Evolutionary conservation across 2,797 vertebrate species (phyloP).

Genomic region (Syngnathus acus): DNA sequence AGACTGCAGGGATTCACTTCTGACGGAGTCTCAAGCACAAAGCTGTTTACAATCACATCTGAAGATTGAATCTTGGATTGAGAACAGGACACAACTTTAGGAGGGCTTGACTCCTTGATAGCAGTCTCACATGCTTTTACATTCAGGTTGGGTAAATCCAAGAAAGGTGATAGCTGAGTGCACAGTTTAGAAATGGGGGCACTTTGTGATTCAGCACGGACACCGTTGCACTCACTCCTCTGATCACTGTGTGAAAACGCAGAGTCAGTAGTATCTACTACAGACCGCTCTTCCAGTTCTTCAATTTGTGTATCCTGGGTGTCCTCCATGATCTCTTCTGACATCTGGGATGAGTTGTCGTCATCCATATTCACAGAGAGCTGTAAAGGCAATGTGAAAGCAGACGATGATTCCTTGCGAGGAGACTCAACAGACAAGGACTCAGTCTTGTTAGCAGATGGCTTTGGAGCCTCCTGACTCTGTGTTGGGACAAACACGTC

Average conservation of each 20-base stretch:
- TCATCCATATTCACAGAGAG: constrained; percentile 71
- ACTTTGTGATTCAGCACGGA: constrained; percentile 13
- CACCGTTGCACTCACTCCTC: constrained; percentile 17
- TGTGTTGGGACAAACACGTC: constrained; percentile 86
- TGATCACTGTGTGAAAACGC: constrained; percentile 17
- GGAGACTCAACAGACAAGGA: constrained; percentile 22
- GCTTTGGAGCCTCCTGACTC: constrained; percentile 66
- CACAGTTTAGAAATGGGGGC: constrained; percentile 16
- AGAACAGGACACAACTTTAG: constrained; percentile 20
- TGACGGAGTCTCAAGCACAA: constrained; percentile 32
- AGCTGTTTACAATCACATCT: constrained; percentile 31
- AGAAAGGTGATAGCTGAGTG: constrained; percentile 5
- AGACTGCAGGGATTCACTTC: constrained; percentile 20
- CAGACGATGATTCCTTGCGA: constrained; percentile 31
- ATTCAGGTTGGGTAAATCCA: constrained; percentile 34
- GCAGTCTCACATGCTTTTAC: constrained; percentile 20
- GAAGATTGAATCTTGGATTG: constrained; percentile 24
- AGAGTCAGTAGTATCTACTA: constrained; percentile 29
- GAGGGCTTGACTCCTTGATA: constrained; percentile 10
- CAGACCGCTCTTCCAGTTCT: constrained; percentile 33
- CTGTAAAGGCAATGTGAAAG: constrained; percentile 56
- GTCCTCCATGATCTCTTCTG: constrained; percentile 57
- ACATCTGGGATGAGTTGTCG: constrained; percentile 40
- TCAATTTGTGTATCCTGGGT: constrained; percentile 77
- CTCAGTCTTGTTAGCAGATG: constrained; percentile 24